phyloP scores from a whole-genome alignment of 2,888 invertebrate genomes.

The Sarcophaga carnaria region DNA sequence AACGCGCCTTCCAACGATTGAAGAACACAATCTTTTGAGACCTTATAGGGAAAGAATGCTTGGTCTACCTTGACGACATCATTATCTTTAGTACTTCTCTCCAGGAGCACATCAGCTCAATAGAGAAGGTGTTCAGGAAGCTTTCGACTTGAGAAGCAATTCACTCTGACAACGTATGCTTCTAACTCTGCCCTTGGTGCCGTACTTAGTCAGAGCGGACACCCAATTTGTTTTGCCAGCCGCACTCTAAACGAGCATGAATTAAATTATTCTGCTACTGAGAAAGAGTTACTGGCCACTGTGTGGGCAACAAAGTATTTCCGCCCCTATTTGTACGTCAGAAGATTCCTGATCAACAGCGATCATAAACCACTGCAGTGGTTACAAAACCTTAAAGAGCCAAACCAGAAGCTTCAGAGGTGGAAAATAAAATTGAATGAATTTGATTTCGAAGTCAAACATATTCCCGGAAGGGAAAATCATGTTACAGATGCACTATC shows the following conservation, averaged over 20 bases:
- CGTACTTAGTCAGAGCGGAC: background rate
- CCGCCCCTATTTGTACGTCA: too few species aligned
- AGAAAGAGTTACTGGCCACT: too few species aligned
- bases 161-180: background rate
- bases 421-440: background rate
- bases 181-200: background rate
- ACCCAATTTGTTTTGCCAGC: too few species aligned
- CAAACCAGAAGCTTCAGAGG: background rate
- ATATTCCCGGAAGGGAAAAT: too few species aligned
- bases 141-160: background rate
- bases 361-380: background rate
- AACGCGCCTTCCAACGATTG: constrained; percentile 39
- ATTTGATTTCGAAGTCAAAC: constrained; percentile 12
- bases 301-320: too few species aligned
- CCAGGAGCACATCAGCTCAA: constrained; percentile 3
- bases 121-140: too few species aligned
- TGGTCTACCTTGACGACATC: constrained; percentile 27
- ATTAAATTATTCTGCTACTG: background rate
- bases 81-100: background rate
- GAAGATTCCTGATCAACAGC: too few species aligned
- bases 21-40: constrained; percentile 72
- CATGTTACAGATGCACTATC: too few species aligned
- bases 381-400: background rate
- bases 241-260: background rate
- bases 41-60: constrained; percentile 63